Evolutionary conservation across 1,140 invertebrate genomes (phyloP), one percentile per base, ranked within the genome.

Genomic region (Sarcophaga peregrina): DNA sequence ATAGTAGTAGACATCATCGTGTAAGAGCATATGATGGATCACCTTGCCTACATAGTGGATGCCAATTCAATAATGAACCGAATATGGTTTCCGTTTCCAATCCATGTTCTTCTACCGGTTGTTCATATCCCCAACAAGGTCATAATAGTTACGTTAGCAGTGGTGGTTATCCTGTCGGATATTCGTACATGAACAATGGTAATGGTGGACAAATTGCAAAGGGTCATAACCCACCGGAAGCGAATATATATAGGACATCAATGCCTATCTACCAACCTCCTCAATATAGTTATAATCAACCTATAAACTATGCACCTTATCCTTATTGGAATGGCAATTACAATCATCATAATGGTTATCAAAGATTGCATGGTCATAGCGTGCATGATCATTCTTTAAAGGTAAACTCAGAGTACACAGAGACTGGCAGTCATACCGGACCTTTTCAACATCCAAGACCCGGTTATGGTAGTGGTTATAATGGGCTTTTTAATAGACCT

Each of bases 1-100:
- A 78, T 9, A 78, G n/a, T 17, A 78, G 47, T 25, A 78, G 50
- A 78, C 75, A 78, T 50, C 75, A 78, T 52, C 75, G n/a, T 52
- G 50, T 52, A 52, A n/a, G 25, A 50, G 20, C 17, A 6, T 50
- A 78, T 50, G 75, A 78, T 78, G 37, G 9, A 5, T 8, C 47
- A 20, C 48, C 46, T 8, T 78, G 75, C 11, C 3, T 47, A 11
- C 25, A 17, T 25, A 11, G 75, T 50, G 75, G 47, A 20, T 48
- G 75, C 50, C 17, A 20, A 9, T 3, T 25, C 0, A 11, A 20
- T 9, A 72, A 72, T 72, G 62, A 20, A 4, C 62, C 62, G 62
- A 25, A 72, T 25, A 20, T 72, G 3, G 7, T 7, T 7, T 8
- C 17, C 13, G n/a, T 17, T 25, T 17, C 13, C 8, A n/a, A 15